Percentiles rank a stretch among this genome's conserved stretches.
Conservation (phyloP, 2,113 vertebrate species). For the Colius striatus region DNA sequence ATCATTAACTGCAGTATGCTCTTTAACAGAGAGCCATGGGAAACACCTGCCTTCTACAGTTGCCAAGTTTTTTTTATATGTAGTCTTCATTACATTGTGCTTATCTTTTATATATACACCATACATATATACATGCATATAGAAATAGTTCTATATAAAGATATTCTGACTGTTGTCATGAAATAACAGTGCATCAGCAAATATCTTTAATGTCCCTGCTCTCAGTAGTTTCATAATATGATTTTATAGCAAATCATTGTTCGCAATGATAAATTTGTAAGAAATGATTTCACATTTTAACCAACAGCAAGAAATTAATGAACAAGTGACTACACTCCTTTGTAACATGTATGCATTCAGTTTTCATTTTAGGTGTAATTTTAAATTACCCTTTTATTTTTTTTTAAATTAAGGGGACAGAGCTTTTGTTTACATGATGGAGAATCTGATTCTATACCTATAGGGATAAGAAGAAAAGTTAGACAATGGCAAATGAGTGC, state of each 20-base stretch:
- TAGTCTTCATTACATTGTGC: constrained; percentile 39
- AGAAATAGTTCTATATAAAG: neutral
- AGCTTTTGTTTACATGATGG: neutral
- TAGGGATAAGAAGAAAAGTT: neutral
- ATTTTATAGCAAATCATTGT: constrained; percentile 12
- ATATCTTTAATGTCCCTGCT: neutral
- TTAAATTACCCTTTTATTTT: neutral
- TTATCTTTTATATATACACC: constrained; percentile 57
- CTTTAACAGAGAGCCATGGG: constrained; percentile 59
- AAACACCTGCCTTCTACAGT: constrained; percentile 73
- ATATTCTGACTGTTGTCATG: constrained; percentile 48
- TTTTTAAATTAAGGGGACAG: neutral
- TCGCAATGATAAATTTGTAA: neutral
- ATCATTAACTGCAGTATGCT: constrained; percentile 41
- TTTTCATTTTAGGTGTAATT: neutral
- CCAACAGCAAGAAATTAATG: neutral
- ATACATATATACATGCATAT: neutral
- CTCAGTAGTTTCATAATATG: neutral
- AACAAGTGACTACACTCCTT: neutral
- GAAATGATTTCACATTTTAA: neutral
- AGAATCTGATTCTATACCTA: neutral
- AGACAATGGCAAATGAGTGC: neutral
- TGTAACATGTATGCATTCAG: neutral
- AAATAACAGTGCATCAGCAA: neutral
- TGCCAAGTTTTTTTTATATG: constrained; percentile 53